Conservation (phyloP, 2,888 invertebrate genomes). For the Sepiola atlantica region DNA sequence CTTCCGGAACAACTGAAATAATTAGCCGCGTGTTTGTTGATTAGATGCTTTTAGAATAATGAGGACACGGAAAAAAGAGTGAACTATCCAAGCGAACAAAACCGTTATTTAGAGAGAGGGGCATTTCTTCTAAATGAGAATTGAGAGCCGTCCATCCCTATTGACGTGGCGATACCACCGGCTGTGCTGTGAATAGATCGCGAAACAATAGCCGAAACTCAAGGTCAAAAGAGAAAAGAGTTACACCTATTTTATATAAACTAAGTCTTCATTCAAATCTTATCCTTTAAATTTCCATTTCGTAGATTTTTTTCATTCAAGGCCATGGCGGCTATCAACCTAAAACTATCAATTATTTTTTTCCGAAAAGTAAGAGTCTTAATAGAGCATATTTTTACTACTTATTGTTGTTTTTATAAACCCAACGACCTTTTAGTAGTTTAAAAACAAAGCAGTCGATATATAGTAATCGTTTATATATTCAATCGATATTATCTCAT, state of each 20-base stretch:
- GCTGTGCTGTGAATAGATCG: background rate
- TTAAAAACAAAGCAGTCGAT: too few species aligned
- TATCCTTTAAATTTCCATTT: background rate
- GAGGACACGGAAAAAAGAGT: background rate
- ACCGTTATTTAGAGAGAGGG: too few species aligned
- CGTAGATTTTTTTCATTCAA: background rate
- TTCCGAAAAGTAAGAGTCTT: too few species aligned
- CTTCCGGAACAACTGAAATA: background rate
- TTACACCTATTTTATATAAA: background rate
- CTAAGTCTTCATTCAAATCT: background rate
- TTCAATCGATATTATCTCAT: too few species aligned
- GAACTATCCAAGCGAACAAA: conserved; percentile 6
- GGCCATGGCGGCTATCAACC: too few species aligned
- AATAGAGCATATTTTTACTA: too few species aligned
- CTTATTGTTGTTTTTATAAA: too few species aligned
- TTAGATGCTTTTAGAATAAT: background rate
- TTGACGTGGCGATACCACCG: background rate
- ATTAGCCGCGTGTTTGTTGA: background rate
- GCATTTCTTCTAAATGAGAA: background rate
- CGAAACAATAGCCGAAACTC: background rate
- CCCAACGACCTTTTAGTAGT: too few species aligned
- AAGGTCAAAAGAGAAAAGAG: background rate
- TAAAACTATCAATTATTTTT: too few species aligned
- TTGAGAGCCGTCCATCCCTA: background rate
- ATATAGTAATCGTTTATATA: too few species aligned